phyloP scores from a whole-genome alignment of 2,113 vertebrate genomes.

The Crypturellus undulatus region DNA sequence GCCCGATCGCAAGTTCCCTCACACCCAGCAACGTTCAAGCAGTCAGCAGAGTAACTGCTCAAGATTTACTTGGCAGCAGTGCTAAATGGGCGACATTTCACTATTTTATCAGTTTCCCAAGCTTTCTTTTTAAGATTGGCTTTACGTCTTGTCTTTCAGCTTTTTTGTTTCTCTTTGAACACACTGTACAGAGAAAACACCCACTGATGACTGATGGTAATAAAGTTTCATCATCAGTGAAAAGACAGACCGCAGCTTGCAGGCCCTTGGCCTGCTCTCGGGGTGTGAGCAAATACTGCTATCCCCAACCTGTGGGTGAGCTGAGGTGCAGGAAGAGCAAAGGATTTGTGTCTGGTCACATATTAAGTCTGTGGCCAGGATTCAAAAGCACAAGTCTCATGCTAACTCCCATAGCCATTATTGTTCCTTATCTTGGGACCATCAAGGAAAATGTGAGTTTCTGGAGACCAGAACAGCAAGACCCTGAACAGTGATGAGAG shows the following conservation, averaged over 20 bases:
- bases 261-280: background rate
- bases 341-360: background rate
- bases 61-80: background rate
- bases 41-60: background rate
- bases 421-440: background rate
- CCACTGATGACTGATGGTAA: conserved; percentile 38
- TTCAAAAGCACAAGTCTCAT: background rate
- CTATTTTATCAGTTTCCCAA: conserved; percentile 27
- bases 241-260: conserved; percentile 40
- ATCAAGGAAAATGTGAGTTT: conserved; percentile 38
- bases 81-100: background rate
- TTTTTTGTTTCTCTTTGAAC: conserved; percentile 28
- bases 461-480: background rate
- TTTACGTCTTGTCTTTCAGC: conserved; percentile 40
- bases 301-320: conserved; percentile 39
- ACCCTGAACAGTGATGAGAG: background rate
- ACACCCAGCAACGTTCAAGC: background rate
- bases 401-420: background rate
- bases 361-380: background rate
- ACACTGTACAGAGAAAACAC: background rate
- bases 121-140: conserved; percentile 33
- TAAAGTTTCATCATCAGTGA: conserved; percentile 54
- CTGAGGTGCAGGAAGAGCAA: background rate
- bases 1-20: background rate
- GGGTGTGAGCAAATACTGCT: background rate